phyloP scores from a whole-genome alignment of 2,113 vertebrate genomes.

The Ageneiosus marmoratus region DNA sequence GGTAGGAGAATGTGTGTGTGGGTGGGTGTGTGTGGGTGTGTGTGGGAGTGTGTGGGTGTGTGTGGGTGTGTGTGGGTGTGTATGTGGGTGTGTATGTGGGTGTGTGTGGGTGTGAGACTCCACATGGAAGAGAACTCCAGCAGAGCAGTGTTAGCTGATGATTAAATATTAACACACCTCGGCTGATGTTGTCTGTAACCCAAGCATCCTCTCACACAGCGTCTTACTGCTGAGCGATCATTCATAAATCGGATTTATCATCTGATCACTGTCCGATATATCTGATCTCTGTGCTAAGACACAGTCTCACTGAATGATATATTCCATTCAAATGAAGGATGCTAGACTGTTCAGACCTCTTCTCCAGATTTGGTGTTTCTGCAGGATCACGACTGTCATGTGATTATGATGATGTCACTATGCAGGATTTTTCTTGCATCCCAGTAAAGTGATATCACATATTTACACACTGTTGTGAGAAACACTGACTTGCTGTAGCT shows the following conservation, averaged over 20 bases:
- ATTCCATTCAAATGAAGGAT: constrained; percentile 68
- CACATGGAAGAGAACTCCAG: constrained; percentile 77
- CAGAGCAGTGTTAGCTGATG: constrained; percentile 33
- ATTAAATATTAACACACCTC: constrained; percentile 42
- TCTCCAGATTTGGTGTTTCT: constrained; percentile 23
- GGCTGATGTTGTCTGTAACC: constrained; percentile 64
- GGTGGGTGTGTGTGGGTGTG: constrained; percentile 49
- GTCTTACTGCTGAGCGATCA: constrained; percentile 60
- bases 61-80: constrained; percentile 38
- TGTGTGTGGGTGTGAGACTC: constrained; percentile 52
- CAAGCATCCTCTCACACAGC: constrained; percentile 55
- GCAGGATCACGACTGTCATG: not conserved
- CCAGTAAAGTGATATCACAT: not conserved
- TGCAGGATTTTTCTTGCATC: not conserved
- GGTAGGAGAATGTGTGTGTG: constrained; percentile 59
- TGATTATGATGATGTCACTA: not conserved
- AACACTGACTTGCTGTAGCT: constrained; percentile 58
- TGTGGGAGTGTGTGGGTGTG: no score
- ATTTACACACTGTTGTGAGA: constrained; percentile 27
- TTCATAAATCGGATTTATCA: constrained; percentile 53
- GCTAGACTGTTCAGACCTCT: constrained; percentile 60
- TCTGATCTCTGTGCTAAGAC: not conserved
- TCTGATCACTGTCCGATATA: not conserved
- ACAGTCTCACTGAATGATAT: not conserved
- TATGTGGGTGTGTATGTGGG: constrained; percentile 46